Percentiles rank a stretch among this genome's conserved stretches.
phyloP scores from a whole-genome alignment of 1,140 invertebrate genomes.

The Megalopta genalis region DNA sequence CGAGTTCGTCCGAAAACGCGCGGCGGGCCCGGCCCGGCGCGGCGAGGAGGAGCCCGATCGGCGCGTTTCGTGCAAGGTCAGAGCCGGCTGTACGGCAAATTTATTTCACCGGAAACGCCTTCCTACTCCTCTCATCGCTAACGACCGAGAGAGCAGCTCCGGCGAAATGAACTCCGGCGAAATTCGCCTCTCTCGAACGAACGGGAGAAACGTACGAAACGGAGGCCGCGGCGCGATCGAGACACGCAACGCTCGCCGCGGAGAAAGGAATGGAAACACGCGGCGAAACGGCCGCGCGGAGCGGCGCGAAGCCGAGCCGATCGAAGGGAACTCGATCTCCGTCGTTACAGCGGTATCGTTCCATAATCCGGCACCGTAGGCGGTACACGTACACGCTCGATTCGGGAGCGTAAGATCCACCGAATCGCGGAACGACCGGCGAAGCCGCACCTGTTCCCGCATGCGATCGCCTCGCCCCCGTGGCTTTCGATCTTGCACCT shows the following conservation, averaged over 20 bases:
- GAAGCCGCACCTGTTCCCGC: conserved; percentile 57
- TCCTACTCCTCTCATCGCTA: conserved; percentile 45
- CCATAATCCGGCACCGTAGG: conserved; percentile 63
- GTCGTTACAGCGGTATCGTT: conserved; percentile 61
- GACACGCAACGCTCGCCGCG: conserved; percentile 45
- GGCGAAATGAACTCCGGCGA: conserved; percentile 47
- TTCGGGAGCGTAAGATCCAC: conserved; percentile 9
- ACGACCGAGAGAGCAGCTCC: conserved; percentile 30
- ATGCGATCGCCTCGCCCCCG: conserved; percentile 50
- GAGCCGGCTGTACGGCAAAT: conserved; percentile 37
- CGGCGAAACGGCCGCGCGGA: conserved; percentile 28
- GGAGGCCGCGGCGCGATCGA: conserved; percentile 50
- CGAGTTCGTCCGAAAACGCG: background rate
- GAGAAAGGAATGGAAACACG: conserved; percentile 35
- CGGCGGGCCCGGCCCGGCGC: too few relatives aligned
- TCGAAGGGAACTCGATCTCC: conserved; percentile 59
- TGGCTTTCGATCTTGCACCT: conserved; percentile 22
- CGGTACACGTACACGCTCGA: conserved; percentile 51
- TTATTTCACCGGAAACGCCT: conserved; percentile 60
- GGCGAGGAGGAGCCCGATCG: conserved; percentile 28
- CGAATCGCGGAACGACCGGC: conserved; percentile 36
- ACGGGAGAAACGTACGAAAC: too few relatives aligned
- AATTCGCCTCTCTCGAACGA: conserved; percentile 44
- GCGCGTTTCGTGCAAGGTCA: conserved; percentile 48
- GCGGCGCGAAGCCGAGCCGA: conserved; percentile 26